Base-by-base conservation (phyloP, 1,140 invertebrate genomes). In the Parasteatoda tepidariorum region DNA sequence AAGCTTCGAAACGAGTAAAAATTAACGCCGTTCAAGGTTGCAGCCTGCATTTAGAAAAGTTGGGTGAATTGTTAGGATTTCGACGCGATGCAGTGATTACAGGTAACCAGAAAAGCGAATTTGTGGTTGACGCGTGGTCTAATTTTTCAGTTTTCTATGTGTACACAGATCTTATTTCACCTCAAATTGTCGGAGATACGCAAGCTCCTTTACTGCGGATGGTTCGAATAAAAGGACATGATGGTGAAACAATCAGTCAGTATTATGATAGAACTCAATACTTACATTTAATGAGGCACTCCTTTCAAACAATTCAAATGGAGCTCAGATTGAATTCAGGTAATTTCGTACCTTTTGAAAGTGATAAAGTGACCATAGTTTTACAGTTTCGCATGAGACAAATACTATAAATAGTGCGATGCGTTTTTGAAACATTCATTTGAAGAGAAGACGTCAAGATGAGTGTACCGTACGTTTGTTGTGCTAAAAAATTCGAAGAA, bases 181-280 rank as follows among this genome's bases (percentile, higher is more conserved):
- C 76, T 9, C 13, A 57, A 55, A 57, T 68, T 33, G 31, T 81
- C 1, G 64, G 76, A 0, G 26, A 81, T 81, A 38, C 33, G 13
- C 31, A 67, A 59, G 64, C 54, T 18, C 61, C 34, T 22, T 13
- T 81, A 11, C 34, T 81, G 15, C 24, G 66, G 41, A 28, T 68
- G 15, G 54, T 59, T 2, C 55, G 22, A 48, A 38, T 59, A 34
- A 26, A 55, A 70, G 64, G 64, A 57, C 15, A 59, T 57, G 54
- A 81, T 59, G 66, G 62, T 34, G 76, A 81, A 22, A 28, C 41
- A 0, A 38, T 81, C 13, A 70, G 22, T 41, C 4, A 6, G 9
- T n/a, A 57, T 48, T 81, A 38, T 68, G 55, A 33, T 26, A 68
- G 64, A 54, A 62, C 76, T 24, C 48, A 34, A 28, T 81, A 81